Conservation (phyloP, 2,888 invertebrate species). For the Dicycla oo region DNA sequence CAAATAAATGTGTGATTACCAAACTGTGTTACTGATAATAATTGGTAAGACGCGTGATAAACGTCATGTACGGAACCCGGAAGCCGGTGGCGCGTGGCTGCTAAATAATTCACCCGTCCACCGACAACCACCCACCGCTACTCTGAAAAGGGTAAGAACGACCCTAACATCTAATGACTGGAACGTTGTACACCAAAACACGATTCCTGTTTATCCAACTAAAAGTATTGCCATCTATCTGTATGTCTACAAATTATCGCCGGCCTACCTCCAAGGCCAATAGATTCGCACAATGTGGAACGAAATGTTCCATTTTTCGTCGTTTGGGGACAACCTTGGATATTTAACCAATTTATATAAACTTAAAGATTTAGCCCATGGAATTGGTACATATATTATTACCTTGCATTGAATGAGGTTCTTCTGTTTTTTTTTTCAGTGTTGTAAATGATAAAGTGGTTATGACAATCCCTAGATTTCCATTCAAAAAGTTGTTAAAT, state of each 20-base stretch:
- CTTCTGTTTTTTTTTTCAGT: too few species aligned
- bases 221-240: conserved; percentile 58
- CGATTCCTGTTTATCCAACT: conserved; percentile 64
- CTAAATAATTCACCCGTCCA: conserved; percentile 83
- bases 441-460: too few species aligned
- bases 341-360: conserved; percentile 51
- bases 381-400: too few species aligned
- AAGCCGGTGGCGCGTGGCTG: conserved; percentile 69
- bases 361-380: too few species aligned
- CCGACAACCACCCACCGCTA: conserved; percentile 76
- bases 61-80: conserved; percentile 72
- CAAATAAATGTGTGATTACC: conserved; percentile 19
- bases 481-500: too few species aligned
- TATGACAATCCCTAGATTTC: too few species aligned
- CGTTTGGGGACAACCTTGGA: conserved; percentile 44
- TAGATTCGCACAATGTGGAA: conserved; percentile 36
- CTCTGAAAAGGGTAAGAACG: conserved; percentile 81
- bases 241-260: conserved; percentile 58
- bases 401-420: too few species aligned
- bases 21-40: conserved; percentile 60
- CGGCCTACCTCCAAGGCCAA: conserved; percentile 43
- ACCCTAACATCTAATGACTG: conserved; percentile 74
- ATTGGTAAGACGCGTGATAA: conserved; percentile 72
- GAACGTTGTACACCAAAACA: conserved; percentile 69
- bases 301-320: conserved; percentile 43